Base-by-base conservation (phyloP, 2,888 invertebrate species). In the Microctonus hyperodae region DNA sequence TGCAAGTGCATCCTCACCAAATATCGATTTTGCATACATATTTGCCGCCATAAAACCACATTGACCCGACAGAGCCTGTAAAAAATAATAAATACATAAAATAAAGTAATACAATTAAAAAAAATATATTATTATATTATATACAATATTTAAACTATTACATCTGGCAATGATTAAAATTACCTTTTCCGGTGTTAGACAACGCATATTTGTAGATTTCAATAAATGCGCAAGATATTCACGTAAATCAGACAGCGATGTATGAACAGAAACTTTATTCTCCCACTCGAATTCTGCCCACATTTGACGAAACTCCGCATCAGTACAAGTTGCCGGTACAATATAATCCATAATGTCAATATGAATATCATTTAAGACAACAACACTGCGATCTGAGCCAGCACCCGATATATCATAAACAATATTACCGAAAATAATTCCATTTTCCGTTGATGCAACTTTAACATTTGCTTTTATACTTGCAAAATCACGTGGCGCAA, bases 201-300 rank as follows among this genome's bases (percentile, higher is more conserved):
- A 98, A 82, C 96, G 96, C 98, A 99, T 99, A 84, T 99, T 99
- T 69, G 99, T 99, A 76, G 95, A 95, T 73, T 92, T 91, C 65
- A 98, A 87, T 61, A 99, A 87, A 81, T 98, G 97, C 69, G 92
- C 91, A 64, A 99, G 87, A 86, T 98, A 99, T 74, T 96, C 96
- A 72, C 94, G 90, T 66, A 99, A 87, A 83, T 98, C 97, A 0
- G 93, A 93, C 73, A 99, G 90, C 59, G 91, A 91, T 1, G 99
- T 99, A 83, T 96, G 96, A 1, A 98, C 97, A 0, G 96, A 92
- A 50, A 95, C 97, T 89, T 99, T 99, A 86, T 99, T 99, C 87
- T 99, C 99, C 99, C 99, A 99, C 86, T 99, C 99, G 86, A 99
- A 99, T 87, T 98, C 98, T 2, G 97, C 96, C 99, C 99, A 99